Percentiles rank a stretch among this genome's conserved stretches.
These are phyloP conservation scores for Ceyx melanurus DNA, from an alignment of 2,113 vertebrate genomes.

Conservation along the genomic window DNA sequence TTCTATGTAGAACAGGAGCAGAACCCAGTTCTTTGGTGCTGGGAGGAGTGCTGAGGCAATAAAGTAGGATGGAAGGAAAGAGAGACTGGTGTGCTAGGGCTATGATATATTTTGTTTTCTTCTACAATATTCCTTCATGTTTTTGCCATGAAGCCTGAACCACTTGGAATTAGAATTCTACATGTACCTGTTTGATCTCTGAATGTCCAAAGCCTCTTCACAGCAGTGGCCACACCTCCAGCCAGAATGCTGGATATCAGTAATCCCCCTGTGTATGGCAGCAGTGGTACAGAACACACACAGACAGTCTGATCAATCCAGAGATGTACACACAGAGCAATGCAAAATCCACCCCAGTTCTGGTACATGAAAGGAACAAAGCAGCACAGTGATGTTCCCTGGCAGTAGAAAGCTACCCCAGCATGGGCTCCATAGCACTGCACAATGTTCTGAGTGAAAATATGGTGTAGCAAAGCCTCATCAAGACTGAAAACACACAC, in stretches of 20 bases:
- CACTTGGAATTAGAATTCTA: neutral
- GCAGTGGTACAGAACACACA: neutral
- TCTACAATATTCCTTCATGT: neutral
- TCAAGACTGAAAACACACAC: neutral
- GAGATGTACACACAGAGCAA: neutral
- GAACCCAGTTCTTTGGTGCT: too few relatives aligned
- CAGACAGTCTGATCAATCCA: neutral
- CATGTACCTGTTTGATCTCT: neutral
- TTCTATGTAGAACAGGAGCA: too few relatives aligned
- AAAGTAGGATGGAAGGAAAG: neutral
- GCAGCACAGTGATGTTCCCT: rapidly evolving
- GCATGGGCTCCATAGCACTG: neutral
- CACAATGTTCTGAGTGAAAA: neutral
- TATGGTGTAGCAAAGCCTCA: neutral
- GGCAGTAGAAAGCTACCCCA: too few relatives aligned
- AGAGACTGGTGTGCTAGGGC: neutral
- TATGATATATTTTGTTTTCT: neutral
- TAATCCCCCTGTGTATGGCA: neutral
- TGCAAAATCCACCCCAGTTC: neutral
- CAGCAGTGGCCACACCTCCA: neutral
- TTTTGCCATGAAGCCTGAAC: neutral
- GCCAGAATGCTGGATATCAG: neutral
- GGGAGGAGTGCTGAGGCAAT: neutral
- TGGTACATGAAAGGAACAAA: neutral
- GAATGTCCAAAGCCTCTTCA: neutral